Evolutionary conservation across 2,113 vertebrate genomes (phyloP), one percentile per base, ranked within the genome.

Genomic region (Oreochromis niloticus): DNA sequence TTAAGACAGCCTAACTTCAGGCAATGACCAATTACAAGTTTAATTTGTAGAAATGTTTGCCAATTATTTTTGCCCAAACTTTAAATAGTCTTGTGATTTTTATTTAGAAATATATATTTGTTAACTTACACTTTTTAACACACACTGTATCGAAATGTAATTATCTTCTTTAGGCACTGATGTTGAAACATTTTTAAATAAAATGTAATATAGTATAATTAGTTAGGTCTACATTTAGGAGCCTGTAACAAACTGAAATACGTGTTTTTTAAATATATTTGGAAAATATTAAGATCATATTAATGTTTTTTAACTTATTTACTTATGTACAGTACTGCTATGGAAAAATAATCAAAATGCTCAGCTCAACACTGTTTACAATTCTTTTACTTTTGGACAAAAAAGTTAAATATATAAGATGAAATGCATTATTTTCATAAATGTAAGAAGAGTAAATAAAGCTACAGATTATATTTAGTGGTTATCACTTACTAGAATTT

Each of bases 1-100:
- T 89, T 87, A 86, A 82, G 80, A 89, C 66, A 80, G 54, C 34
- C 57, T 79, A 85, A 86, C 83, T 80, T 87, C 90, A 16, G 41
- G 63, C 54, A 63, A 24, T 71, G 43, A 89, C 81, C 80, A 50
- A 88, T 88, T 90, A 57, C 36, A 84, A 24, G 71, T 86, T 81
- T 54, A 13, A 46, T 27, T 81, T 54, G 55, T 36, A 79, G 56
- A 32, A 41, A 22, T 66, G 27, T 88, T 82, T 80, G 30, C 3
- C 17, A 46, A 27, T 71, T 59, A 48, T 59, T 63, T 17, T 80
- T 2, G 13, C 61, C 13, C 19, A 57, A 75, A 83, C n/a, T 83
- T 75, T 52, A 41, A 85, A 66, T 39, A 61, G 13, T 7, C 2
- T 27, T 82, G 3, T n/a, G 13, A 19, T 55, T 61, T 85, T 39